Conservation (phyloP, 2,797 vertebrate species). For the Peromyscus nudipes region DNA sequence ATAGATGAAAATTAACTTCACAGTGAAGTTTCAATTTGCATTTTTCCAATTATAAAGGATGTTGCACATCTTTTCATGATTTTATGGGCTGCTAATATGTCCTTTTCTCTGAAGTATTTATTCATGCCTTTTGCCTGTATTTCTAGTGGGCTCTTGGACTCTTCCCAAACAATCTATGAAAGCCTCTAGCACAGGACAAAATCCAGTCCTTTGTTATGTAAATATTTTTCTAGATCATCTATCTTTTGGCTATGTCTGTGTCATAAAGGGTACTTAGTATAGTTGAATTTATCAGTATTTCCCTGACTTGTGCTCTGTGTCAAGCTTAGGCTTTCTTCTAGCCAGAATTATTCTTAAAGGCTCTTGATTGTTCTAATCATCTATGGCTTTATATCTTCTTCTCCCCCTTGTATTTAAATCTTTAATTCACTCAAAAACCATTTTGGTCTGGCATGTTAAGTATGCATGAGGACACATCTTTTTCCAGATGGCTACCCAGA, state of each 20-base stretch:
- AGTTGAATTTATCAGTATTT: constrained; percentile 46
- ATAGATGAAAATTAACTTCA: constrained; percentile 59
- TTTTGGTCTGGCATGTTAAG: constrained; percentile 28
- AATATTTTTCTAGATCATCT: background rate
- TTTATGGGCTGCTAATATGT: background rate
- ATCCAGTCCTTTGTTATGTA: background rate
- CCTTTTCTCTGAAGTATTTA: constrained; percentile 38
- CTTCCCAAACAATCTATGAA: constrained; percentile 7
- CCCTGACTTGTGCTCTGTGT: constrained; percentile 11
- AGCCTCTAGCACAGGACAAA: background rate
- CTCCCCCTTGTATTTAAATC: constrained; percentile 19
- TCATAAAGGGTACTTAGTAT: constrained; percentile 20
- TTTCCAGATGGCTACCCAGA: constrained; percentile 11
- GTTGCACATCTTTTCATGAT: constrained; percentile 42
- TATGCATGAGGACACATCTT: background rate
- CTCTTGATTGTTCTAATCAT: constrained; percentile 23
- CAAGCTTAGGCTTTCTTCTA: background rate
- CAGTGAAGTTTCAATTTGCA: constrained; percentile 61
- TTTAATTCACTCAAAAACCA: constrained; percentile 34
- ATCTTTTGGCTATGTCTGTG: constrained; percentile 52
- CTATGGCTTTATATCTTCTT: background rate
- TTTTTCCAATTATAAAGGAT: constrained; percentile 68
- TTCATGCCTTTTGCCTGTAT: background rate
- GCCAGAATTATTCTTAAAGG: constrained; percentile 44
- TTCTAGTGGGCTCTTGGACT: constrained; percentile 19